A percentile compares a stretch with the other conserved stretches of the same genome.
phyloP scores from a whole-genome alignment of 1,140 invertebrate genomes.

The Drosophila parvula region DNA sequence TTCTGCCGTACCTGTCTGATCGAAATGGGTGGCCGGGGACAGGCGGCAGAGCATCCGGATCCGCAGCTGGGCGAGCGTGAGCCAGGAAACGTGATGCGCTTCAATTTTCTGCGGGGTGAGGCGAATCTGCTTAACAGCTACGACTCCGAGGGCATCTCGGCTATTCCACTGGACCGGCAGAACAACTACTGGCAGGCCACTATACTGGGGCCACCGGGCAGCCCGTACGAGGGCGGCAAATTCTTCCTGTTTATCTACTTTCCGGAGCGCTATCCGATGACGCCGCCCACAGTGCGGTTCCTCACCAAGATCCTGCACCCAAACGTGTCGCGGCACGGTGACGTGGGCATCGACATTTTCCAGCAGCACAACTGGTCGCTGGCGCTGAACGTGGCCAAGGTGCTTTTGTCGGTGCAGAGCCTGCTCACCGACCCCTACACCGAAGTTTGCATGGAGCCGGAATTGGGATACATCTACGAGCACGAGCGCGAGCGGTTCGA shows the following conservation, averaged over 20 bases:
- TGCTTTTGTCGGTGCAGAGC: slow-evolving; percentile 95
- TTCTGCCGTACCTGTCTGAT: slow-evolving; percentile 93
- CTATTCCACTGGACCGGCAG: slow-evolving; percentile 91
- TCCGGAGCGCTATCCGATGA: slow-evolving; percentile 92
- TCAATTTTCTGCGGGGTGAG: slow-evolving; percentile 90
- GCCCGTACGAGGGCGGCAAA: slow-evolving; percentile 96
- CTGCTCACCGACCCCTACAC: slow-evolving; percentile 96
- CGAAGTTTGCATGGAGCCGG: slow-evolving; percentile 95
- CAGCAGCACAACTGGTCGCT: slow-evolving; percentile 98
- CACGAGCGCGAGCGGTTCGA: slow-evolving; percentile 91
- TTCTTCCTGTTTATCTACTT: slow-evolving; percentile 97
- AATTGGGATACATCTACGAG: slow-evolving; percentile 92
- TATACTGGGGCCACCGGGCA: slow-evolving; percentile 94
- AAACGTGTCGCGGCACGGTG: slow-evolving; percentile 97
- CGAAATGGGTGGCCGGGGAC: slow-evolving; percentile 89
- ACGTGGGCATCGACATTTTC: slow-evolving; percentile 97
- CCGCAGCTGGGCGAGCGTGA: slow-evolving; percentile 86
- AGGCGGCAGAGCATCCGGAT: slow-evolving; percentile 62
- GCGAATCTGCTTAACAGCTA: slow-evolving; percentile 89
- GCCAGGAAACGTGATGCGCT: slow-evolving; percentile 89
- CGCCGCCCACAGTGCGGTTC: slow-evolving; percentile 94
- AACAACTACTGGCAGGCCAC: slow-evolving; percentile 96
- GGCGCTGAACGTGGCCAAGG: slow-evolving; percentile 95
- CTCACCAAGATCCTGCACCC: slow-evolving; percentile 96
- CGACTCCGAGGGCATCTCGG: slow-evolving; percentile 95